phyloP scores from a whole-genome alignment of 2,113 vertebrate genomes.

The Tragelaphus scriptus region DNA sequence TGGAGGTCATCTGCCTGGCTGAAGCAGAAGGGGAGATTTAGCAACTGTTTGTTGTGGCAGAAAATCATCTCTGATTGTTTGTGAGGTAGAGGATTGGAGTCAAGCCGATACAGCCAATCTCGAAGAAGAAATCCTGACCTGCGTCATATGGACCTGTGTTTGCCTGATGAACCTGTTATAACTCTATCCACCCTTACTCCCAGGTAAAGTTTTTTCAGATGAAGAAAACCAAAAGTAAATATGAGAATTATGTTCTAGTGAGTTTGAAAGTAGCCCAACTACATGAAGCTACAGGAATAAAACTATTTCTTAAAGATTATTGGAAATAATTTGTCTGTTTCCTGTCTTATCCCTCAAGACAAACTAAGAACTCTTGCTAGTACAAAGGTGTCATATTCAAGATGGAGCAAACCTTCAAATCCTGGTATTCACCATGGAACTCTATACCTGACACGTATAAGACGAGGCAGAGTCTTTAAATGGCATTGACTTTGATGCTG shows the following conservation, averaged over 20 bases:
- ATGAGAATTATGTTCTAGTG: constrained; percentile 57
- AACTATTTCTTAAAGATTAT: background rate
- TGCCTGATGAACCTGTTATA: constrained; percentile 57
- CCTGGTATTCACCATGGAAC: background rate
- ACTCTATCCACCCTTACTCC: constrained; percentile 60
- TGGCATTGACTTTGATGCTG: background rate
- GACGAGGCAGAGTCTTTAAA: background rate
- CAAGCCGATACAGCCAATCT: constrained; percentile 52
- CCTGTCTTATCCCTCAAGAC: background rate
- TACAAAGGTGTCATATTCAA: background rate
- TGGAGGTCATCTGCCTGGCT: constrained; percentile 19
- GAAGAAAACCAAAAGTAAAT: constrained; percentile 66
- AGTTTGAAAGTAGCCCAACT: constrained; percentile 69
- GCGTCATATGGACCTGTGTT: background rate
- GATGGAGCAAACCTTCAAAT: rapidly evolving
- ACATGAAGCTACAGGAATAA: background rate
- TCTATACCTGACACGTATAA: rapidly evolving
- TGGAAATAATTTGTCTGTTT: background rate
- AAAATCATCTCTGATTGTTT: constrained; percentile 75
- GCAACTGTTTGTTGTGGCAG: constrained; percentile 68
- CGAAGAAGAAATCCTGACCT: constrained; percentile 67
- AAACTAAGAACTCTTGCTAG: background rate
- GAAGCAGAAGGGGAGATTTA: constrained; percentile 65
- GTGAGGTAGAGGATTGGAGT: constrained; percentile 61
- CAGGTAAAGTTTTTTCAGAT: constrained; percentile 62